phyloP scores from a whole-genome alignment of 2,797 vertebrate genomes.

The Limnodromus scolopaceus region DNA sequence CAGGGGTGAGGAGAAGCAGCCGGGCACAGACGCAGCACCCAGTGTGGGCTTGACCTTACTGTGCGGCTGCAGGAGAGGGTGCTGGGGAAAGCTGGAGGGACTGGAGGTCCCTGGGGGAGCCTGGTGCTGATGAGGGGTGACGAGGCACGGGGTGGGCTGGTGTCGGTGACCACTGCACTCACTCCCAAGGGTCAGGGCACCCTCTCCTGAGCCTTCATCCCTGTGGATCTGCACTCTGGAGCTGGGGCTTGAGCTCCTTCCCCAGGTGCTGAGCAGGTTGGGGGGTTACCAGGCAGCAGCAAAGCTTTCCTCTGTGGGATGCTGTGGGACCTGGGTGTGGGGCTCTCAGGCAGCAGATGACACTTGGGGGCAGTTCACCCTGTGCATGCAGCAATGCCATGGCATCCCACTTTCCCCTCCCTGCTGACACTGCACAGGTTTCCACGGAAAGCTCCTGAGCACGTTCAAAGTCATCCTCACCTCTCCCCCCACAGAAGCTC shows the following conservation, averaged over 20 bases:
- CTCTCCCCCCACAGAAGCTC: background rate
- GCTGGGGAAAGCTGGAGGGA: background rate
- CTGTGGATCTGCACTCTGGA: background rate
- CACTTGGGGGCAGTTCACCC: background rate
- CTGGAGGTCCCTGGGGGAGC: background rate
- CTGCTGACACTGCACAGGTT: background rate
- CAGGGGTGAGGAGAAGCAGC: too few species aligned
- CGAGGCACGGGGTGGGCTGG: accelerated
- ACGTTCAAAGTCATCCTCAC: accelerated
- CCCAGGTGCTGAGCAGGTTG: accelerated
- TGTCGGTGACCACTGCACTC: background rate
- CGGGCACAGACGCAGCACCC: too few species aligned
- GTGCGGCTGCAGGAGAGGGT: too few species aligned
- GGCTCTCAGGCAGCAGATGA: background rate
- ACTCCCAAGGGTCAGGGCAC: background rate
- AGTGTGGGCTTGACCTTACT: too few species aligned
- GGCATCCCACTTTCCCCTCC: background rate
- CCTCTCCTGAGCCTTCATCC: background rate
- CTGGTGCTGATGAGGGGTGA: background rate
- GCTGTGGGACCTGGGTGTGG: background rate
- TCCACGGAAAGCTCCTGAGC: background rate
- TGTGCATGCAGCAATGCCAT: background rate
- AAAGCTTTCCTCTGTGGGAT: background rate
- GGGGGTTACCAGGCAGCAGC: accelerated
- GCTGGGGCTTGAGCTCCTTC: background rate